These are phyloP conservation scores for Leucania comma DNA, from an alignment of 2,888 invertebrate species.

Conservation along the genomic window DNA sequence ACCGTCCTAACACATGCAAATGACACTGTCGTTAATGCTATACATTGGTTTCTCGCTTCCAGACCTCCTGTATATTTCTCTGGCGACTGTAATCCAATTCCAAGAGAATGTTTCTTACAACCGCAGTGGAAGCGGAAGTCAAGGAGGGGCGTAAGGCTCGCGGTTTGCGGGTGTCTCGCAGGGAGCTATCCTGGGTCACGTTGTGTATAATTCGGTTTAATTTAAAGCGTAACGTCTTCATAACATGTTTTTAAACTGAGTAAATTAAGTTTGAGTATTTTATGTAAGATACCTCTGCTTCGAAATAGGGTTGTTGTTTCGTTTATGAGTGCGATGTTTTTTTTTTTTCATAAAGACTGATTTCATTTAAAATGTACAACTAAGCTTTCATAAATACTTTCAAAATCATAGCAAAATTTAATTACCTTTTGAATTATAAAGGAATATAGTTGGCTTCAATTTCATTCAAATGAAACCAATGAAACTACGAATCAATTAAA, in stretches of 20 bases:
- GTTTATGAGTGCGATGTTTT: neutral
- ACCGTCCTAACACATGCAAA: constrained; percentile 64
- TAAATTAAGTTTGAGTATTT: neutral
- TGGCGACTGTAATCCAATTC: constrained; percentile 80
- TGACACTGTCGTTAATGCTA: constrained; percentile 61
- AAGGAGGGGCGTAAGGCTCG: constrained; percentile 70
- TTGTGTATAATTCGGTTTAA: constrained; percentile 68
- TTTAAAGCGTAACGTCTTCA: constrained; percentile 50
- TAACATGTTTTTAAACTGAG: constrained; percentile 46
- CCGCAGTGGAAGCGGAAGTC: constrained; percentile 79
- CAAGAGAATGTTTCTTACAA: constrained; percentile 79
- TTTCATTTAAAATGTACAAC: neutral
- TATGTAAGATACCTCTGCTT: neutral
- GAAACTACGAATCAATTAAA: constrained; percentile 31
- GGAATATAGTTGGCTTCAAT: constrained; percentile 24
- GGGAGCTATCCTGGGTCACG: constrained; percentile 73
- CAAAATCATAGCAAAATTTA: neutral
- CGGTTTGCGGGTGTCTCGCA: constrained; percentile 73
- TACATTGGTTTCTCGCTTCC: constrained; percentile 46
- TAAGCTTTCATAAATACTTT: neutral
- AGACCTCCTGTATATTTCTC: constrained; percentile 42
- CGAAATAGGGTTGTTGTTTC: neutral
- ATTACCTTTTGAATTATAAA: constrained; percentile 12
- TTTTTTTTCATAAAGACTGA: neutral
- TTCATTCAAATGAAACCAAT: constrained; percentile 19